A percentile compares a stretch with the other conserved stretches of the same genome.
These are phyloP conservation scores for Scopus umbretta DNA, from an alignment of 2,113 vertebrate genomes.

Conservation along the genomic window DNA sequence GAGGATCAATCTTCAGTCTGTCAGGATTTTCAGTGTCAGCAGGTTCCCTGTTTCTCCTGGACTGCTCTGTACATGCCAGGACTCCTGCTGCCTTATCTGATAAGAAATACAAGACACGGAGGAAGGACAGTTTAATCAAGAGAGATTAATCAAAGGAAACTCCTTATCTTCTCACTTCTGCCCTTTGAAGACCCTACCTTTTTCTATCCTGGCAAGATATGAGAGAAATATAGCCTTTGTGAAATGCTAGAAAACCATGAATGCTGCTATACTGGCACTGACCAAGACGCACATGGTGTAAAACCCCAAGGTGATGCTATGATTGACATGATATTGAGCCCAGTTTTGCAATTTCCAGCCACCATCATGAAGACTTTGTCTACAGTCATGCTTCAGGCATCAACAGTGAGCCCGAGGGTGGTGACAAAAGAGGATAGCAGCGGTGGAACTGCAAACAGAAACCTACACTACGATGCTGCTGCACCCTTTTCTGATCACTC, in stretches of 20 bases:
- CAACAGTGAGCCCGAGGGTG: neutral
- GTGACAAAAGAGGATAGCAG: neutral
- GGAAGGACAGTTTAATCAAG: neutral
- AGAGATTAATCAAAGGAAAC: neutral
- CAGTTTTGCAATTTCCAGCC: neutral
- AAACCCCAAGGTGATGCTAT: neutral
- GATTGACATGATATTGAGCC: neutral
- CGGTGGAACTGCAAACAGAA: neutral
- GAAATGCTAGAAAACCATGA: neutral
- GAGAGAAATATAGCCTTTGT: neutral
- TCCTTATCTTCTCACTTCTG: neutral
- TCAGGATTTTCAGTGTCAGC: neutral
- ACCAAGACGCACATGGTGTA: neutral
- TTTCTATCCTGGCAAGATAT: neutral
- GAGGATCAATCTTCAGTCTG: neutral
- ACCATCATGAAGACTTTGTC: neutral
- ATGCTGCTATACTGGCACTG: neutral
- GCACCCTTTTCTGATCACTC: neutral
- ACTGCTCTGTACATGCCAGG: neutral
- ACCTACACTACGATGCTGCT: rapidly evolving
- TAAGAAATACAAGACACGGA: neutral
- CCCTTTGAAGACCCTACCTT: neutral
- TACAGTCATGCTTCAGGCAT: neutral
- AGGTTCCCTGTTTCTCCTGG: neutral
- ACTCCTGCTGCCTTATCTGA: neutral